Conservation (phyloP, 2,888 invertebrate genomes). For the Clostera curtula region DNA sequence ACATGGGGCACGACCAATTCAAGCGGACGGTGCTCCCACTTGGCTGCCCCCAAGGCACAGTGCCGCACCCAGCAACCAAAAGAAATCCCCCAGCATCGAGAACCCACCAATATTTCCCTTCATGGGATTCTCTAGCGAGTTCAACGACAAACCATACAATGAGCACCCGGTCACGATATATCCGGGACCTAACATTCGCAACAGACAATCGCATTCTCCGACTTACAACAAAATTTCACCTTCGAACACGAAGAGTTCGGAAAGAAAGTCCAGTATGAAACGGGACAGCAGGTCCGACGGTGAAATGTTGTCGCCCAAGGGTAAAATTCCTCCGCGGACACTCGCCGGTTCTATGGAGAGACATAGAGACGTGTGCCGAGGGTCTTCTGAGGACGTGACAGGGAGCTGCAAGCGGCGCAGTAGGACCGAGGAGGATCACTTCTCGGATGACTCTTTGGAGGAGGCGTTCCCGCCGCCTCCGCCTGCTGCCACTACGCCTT, state of each 20-base stretch:
- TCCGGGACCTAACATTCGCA: slow-evolving; percentile 71
- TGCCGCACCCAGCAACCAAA: slow-evolving; percentile 32
- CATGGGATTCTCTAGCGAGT: slow-evolving; percentile 69
- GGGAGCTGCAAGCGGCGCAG: slow-evolving; percentile 48
- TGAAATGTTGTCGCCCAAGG: slow-evolving; percentile 60
- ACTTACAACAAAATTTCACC: slow-evolving; percentile 62
- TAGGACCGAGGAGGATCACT: slow-evolving; percentile 73
- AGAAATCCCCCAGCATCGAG: slow-evolving; percentile 60
- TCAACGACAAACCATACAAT: slow-evolving; percentile 71
- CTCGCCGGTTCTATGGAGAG: slow-evolving; percentile 83
- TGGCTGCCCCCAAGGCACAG: slow-evolving; percentile 62
- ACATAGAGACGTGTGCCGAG: slow-evolving; percentile 86
- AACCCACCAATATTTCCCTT: slow-evolving; percentile 63
- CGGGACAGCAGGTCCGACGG: slow-evolving; percentile 59
- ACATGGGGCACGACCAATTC: slow-evolving; percentile 71
- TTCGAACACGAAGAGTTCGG: slow-evolving; percentile 51
- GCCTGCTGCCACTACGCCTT: slow-evolving; percentile 71
- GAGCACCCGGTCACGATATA: slow-evolving; percentile 81
- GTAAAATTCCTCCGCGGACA: slow-evolving; percentile 80
- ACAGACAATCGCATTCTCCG: slow-evolving; percentile 54
- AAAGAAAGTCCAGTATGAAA: slow-evolving; percentile 47
- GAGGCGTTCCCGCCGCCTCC: slow-evolving; percentile 81
- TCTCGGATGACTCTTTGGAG: slow-evolving; percentile 90
- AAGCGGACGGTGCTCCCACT: slow-evolving; percentile 37
- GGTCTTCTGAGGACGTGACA: slow-evolving; percentile 67